Evolutionary conservation across 2,888 invertebrate species (phyloP), one percentile per base, ranked within the genome.

Genomic region (Glaucopsyche alexis): DNA sequence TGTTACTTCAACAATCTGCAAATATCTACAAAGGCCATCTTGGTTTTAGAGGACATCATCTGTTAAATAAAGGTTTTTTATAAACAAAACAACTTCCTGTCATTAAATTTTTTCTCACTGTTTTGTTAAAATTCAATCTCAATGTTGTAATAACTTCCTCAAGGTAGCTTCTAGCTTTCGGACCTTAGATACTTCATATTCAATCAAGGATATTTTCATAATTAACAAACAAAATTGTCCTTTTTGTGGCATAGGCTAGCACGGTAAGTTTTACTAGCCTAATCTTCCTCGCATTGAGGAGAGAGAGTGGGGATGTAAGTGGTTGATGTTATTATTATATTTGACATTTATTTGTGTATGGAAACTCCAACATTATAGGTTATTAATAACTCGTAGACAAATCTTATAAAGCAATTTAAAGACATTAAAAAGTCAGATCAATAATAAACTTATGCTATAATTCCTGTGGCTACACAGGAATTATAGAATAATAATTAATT

Each of bases 21-120:
- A 69, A 47, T 49, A 69, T 69, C 69, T 69, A 49, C 69, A 69
- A 69, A 69, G 69, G 69, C 69, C 69, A 69, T 69, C 49, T 69
- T 29, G 1, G 47, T 69, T 69, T 69, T 67, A 16, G 47, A 47
- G 69, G 69, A 69, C 47, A 45, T 69, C 7, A 47, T 45, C 47
- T 47, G 45, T 47, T 14, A 29, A 29, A 47, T 29, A 29, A 29
- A 47, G 19, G 49, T 45, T 47, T 29, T 19, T 45, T 47, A 45
- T 47, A 47, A 47, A 67, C 19, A 69, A 49, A 47, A 69, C 11
- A 66, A 66, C 66, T 66, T 69, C 69, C 69, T 69, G 69, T 19
- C 19, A 47, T 47, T 69, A 69, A 14, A 47, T 47, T 67, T 67
- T 69, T 69, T 69, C 19, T 29, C 49, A 69, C 47, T 49, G 7